Base-by-base conservation (phyloP, 37 sponge, comb jelly and placozoan genomes). In the Lycopodina hypogea region DNA sequence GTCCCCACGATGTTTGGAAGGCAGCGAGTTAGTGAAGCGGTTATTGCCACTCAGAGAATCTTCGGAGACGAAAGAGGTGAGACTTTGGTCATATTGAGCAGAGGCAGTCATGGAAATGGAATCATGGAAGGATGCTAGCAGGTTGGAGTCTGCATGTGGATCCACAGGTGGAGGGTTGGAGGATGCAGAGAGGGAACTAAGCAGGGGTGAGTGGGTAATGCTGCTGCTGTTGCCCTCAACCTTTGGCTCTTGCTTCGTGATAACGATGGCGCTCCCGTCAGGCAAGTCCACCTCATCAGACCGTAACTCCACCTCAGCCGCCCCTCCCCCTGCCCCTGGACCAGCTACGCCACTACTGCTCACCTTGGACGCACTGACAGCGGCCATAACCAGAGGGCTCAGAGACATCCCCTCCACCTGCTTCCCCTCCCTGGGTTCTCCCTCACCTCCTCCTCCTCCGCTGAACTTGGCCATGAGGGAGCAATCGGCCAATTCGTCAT, bases 381-480 rank as follows among this genome's bases (percentile, higher is more conserved):
- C 32, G 30, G 66, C 35, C 66, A 65, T 24, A 2, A 65, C 30
- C 35, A 65, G 30, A 24, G 66, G 66, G 11, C 66, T 65, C 3
- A 7, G 35, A 19, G 17, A 30, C 17, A 30, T 12, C 18, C 35
- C 66, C 18, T 32, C 66, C 3, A 7, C 34, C 35, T 32, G 34
- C 7, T 7, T 34, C 4, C 8, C 66, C 9, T 32, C 32, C 7
- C 66, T 32, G 34, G 30, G 11, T 34, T 61, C 60, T 21, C 65
- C 34, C 32, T 65, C 66, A 32, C 35, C 66, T 4, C 30, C 66
- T 32, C 66, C 4, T 32, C 66, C 30, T 34, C 63, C 60, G 28
- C 65, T 40, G 22, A 64, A 22, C 36, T 71, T 60, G 21, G 74
- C 82, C 21, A 81, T 73, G 35, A 81, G 64, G 2, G 85, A 84